phyloP scores from a whole-genome alignment of 2,113 vertebrate genomes.

The Dasyurus viverrinus region DNA sequence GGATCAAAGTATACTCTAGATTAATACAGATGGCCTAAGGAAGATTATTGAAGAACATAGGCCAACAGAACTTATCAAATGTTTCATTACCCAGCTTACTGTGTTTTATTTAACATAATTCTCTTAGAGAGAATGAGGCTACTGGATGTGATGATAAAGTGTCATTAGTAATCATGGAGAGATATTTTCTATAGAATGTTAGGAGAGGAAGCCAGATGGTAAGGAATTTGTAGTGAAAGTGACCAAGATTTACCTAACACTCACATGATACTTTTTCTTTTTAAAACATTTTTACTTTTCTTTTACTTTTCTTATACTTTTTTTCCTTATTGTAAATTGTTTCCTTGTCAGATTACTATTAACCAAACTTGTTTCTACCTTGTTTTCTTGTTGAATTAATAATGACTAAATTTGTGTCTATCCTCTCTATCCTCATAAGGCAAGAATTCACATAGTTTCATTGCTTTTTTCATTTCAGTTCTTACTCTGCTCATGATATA shows the following conservation, averaged over 20 bases:
- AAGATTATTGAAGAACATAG: neutral
- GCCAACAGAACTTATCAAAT: neutral
- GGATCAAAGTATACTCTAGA: neutral
- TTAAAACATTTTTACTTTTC: too few species aligned
- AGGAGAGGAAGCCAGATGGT: neutral
- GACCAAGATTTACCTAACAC: neutral
- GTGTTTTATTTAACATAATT: neutral
- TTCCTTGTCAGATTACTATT: too few species aligned
- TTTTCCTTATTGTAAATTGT: too few species aligned
- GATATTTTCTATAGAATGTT: neutral
- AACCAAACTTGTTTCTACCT: too few species aligned
- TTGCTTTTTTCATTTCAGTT: too few species aligned
- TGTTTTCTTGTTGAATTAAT: too few species aligned
- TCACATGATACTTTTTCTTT: neutral
- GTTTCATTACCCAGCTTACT: neutral
- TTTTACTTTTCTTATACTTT: too few species aligned
- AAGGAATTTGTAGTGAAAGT: neutral
- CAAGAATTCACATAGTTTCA: too few species aligned
- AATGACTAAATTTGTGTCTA: too few species aligned
- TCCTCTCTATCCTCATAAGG: too few species aligned
- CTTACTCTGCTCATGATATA: too few species aligned
- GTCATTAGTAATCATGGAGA: neutral
- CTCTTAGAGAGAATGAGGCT: neutral
- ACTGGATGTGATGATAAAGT: neutral
- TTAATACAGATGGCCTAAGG: neutral